Percentiles rank a stretch among this genome's conserved stretches.
Evolutionary conservation across 2,797 vertebrate species (phyloP).

Genomic region (Acanthis flammea): DNA sequence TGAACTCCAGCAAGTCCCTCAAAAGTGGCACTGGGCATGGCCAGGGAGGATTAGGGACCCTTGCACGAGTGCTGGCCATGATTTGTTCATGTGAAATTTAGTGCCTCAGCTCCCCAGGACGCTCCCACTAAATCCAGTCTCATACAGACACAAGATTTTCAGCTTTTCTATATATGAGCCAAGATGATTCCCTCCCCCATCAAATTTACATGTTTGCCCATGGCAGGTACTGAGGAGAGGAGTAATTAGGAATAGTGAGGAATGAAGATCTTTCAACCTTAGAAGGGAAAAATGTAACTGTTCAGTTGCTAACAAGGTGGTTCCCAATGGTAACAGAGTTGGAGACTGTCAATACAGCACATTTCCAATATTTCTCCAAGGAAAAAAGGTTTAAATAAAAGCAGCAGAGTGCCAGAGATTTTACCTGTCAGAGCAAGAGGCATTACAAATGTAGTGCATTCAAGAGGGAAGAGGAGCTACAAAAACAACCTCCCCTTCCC

Average conservation of each 20-base stretch:
- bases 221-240: background rate
- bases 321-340: background rate
- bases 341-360: background rate
- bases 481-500: background rate
- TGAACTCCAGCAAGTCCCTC: background rate
- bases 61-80: rapidly evolving
- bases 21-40: rapidly evolving
- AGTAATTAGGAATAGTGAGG: background rate
- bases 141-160: background rate
- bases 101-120: background rate
- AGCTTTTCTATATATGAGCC: background rate
- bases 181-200: background rate
- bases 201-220: background rate
- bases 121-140: background rate
- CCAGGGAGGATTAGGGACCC: background rate
- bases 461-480: background rate
- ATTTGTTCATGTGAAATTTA: background rate
- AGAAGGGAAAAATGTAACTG: background rate
- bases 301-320: background rate
- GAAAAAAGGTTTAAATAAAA: background rate
- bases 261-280: background rate
- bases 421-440: background rate
- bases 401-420: background rate
- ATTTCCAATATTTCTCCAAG: background rate
- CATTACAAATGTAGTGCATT: background rate